Conservation (phyloP, 2,888 invertebrate species). For the Lasioglossum marginatum region DNA sequence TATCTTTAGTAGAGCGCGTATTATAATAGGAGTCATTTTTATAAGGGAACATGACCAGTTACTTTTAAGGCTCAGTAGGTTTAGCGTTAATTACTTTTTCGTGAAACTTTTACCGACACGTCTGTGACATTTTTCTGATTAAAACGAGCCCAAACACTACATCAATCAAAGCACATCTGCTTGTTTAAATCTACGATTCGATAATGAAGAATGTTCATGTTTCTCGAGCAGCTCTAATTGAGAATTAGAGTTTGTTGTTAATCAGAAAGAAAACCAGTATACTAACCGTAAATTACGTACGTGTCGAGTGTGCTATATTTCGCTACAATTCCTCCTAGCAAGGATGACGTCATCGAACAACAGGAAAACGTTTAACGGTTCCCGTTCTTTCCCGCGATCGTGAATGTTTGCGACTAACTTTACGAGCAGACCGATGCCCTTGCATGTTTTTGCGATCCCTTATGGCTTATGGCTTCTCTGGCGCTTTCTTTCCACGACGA, state of each 20-base stretch:
- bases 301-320: background rate
- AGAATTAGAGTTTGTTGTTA: background rate
- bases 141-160: too few species aligned
- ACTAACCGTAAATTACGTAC: background rate
- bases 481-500: constrained; percentile 37
- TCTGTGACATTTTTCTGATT: background rate
- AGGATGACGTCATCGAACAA: background rate
- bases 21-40: too few species aligned
- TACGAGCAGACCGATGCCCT: constrained; percentile 24
- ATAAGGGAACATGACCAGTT: too few species aligned
- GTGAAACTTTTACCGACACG: background rate
- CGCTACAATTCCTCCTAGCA: background rate
- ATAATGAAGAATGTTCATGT: background rate
- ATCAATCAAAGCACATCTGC: background rate
- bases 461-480: constrained; percentile 45
- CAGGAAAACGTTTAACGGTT: background rate
- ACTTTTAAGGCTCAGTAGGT: too few species aligned
- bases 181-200: too few species aligned
- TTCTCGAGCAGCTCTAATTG: background rate
- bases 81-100: background rate
- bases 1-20: too few species aligned
- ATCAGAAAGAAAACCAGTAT: background rate
- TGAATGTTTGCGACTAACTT: constrained; percentile 35
- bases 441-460: constrained; percentile 32
- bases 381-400: background rate